phyloP scores from a whole-genome alignment of 2,888 invertebrate species.

The Ceramica pisi region DNA sequence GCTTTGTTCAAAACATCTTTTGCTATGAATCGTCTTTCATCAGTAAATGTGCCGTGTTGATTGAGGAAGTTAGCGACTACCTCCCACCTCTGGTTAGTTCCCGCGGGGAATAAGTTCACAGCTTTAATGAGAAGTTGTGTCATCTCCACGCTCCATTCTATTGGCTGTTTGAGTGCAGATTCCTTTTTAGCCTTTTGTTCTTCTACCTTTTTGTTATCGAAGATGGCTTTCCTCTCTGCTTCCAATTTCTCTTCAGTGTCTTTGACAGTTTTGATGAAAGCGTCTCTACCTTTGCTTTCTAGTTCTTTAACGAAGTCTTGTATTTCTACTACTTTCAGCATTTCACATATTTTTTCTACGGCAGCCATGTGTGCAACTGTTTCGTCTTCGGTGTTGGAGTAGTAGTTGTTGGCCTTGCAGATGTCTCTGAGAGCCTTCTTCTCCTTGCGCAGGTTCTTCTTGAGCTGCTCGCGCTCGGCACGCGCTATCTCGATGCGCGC shows the following conservation, averaged over 20 bases:
- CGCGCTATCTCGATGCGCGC: slow-evolving; percentile 95
- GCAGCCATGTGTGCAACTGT: slow-evolving; percentile 96
- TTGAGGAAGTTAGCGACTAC: slow-evolving; percentile 99
- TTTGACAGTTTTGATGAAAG: slow-evolving; percentile 93
- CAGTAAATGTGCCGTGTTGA: slow-evolving; percentile 93
- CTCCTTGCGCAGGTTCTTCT: slow-evolving; percentile 96
- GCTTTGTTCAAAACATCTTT: slow-evolving; percentile 99
- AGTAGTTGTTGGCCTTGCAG: slow-evolving; percentile 96
- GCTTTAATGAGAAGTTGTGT: slow-evolving; percentile 98
- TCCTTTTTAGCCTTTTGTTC: slow-evolving; percentile 86
- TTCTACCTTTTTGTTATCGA: slow-evolving; percentile 88
- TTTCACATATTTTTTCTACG: slow-evolving; percentile 97
- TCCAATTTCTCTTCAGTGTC: slow-evolving; percentile 95
- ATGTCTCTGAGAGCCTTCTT: slow-evolving; percentile 94
- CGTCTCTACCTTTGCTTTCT: slow-evolving; percentile 91
- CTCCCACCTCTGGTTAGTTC: slow-evolving; percentile 97
- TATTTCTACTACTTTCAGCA: slow-evolving; percentile 93
- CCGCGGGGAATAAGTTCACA: slow-evolving; percentile 99
- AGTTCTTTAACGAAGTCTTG: slow-evolving; percentile 94
- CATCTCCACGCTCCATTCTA: slow-evolving; percentile 96
- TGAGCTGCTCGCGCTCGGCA: slow-evolving; percentile 96
- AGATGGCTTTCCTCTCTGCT: slow-evolving; percentile 93
- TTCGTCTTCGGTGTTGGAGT: slow-evolving; percentile 93
- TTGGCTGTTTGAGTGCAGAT: slow-evolving; percentile 84
- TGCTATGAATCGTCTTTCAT: slow-evolving; percentile 93